Percentiles rank a stretch among this genome's conserved stretches.
These are phyloP conservation scores for Anticlea derivata DNA, from an alignment of 2,888 invertebrate genomes.

Conservation along the genomic window DNA sequence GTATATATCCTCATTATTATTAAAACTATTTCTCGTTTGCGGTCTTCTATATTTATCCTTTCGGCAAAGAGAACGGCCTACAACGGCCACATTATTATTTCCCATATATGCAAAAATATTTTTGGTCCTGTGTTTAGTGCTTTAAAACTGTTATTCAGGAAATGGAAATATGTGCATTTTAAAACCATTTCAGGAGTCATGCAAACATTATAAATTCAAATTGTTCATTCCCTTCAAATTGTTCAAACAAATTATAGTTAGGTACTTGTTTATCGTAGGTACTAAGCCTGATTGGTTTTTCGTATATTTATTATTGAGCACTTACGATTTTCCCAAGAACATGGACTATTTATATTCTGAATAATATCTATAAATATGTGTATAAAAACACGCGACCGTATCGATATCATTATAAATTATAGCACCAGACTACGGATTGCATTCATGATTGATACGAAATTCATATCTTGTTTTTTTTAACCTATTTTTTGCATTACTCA, in stretches of 20 bases:
- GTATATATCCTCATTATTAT: conserved; percentile 21
- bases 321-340: conserved; percentile 8
- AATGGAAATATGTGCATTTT: neutral
- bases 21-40: conserved; percentile 21
- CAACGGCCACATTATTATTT: conserved; percentile 4
- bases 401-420: conserved; percentile 26
- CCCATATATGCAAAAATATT: conserved; percentile 23
- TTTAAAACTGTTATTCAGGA: conserved; percentile 2
- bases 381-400: conserved; percentile 29
- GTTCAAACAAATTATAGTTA: neutral
- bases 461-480: neutral
- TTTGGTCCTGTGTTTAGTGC: conserved; percentile 25
- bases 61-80: neutral
- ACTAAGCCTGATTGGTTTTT: conserved; percentile 2
- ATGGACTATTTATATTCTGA: conserved; percentile 5
- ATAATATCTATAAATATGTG: conserved; percentile 23
- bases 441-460: conserved; percentile 5
- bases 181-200: neutral
- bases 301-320: conserved; percentile 9
- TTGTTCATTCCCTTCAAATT: neutral
- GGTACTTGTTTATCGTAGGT: neutral
- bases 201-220: neutral
- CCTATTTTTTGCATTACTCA: conserved; percentile 3
- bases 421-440: conserved; percentile 31
- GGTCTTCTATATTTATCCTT: neutral